Percentiles rank a stretch among this genome's conserved stretches.
phyloP scores from a whole-genome alignment of 2,888 invertebrate genomes.

The Sepiola atlantica region DNA sequence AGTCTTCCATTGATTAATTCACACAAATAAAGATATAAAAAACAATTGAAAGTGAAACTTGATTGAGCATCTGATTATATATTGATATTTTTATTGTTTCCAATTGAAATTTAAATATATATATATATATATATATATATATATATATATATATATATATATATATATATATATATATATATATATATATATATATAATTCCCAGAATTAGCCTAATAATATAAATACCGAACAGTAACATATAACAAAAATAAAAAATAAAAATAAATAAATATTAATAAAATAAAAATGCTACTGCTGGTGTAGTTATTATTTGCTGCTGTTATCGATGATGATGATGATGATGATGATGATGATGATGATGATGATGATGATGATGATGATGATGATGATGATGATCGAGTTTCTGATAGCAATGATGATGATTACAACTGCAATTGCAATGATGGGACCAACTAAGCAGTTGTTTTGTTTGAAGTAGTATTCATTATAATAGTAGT shows the following conservation, averaged over 20 bases:
- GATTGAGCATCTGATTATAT: neutral
- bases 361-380: no score
- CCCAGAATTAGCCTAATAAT: constrained; percentile 32
- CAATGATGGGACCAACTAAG: neutral
- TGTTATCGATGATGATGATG: neutral
- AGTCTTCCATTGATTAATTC: neutral
- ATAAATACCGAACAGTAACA: neutral
- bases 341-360: constrained; percentile 2
- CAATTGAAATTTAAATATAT: neutral
- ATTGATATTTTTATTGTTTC: neutral
- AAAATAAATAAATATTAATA: neutral
- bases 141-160: no score
- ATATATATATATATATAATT: no score
- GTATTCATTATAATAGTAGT: constrained; percentile 32
- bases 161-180: no score
- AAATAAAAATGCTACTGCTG: neutral
- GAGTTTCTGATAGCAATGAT: neutral
- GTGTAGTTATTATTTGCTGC: neutral
- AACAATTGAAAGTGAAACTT: neutral
- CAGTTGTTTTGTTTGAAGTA: neutral
- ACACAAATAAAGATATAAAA: neutral
- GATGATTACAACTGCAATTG: constrained; percentile 14
- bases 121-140: no score
- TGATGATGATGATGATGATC: neutral
- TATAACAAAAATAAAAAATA: no score